These are phyloP conservation scores for Digitonthophagus gazella DNA, from an alignment of 2,888 invertebrate genomes.

Conservation along the genomic window DNA sequence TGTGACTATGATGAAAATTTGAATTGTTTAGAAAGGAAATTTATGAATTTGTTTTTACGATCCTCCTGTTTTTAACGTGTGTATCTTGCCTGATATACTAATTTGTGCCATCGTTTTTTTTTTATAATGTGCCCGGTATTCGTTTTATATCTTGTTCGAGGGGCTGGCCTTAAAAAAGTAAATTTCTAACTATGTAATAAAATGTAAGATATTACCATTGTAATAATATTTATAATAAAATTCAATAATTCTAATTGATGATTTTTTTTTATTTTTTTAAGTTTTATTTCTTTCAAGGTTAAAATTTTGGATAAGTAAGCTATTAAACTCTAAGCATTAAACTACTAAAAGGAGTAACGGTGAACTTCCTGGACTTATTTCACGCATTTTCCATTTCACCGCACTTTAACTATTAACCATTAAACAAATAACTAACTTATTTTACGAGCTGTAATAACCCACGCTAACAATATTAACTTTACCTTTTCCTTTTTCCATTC, in stretches of 20 bases:
- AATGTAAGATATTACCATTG: slow-evolving; percentile 37
- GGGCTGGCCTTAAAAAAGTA: slow-evolving; percentile 32
- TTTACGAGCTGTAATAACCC: background rate
- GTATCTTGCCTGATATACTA: slow-evolving; percentile 34
- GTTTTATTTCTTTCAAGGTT: too few species aligned
- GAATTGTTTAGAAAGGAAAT: slow-evolving; percentile 10
- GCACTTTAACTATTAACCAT: background rate
- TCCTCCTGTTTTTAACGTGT: background rate
- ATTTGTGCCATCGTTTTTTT: slow-evolving; percentile 36
- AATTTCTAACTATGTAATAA: slow-evolving; percentile 36
- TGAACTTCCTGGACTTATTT: background rate
- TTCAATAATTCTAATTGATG: slow-evolving; percentile 23
- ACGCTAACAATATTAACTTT: background rate
- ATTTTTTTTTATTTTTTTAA: too few species aligned
- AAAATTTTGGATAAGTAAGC: too few species aligned
- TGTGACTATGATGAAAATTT: slow-evolving; percentile 20
- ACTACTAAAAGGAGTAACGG: slow-evolving; percentile 12
- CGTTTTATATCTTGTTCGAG: slow-evolving; percentile 20
- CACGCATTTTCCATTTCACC: background rate
- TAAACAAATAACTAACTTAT: background rate
- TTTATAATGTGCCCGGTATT: slow-evolving; percentile 22
- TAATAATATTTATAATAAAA: slow-evolving; percentile 40
- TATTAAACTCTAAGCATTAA: too few species aligned
- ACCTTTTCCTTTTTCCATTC: background rate
- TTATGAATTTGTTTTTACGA: background rate